phyloP scores from a whole-genome alignment of 2,888 invertebrate species.

The Diadegma fenestrale region DNA sequence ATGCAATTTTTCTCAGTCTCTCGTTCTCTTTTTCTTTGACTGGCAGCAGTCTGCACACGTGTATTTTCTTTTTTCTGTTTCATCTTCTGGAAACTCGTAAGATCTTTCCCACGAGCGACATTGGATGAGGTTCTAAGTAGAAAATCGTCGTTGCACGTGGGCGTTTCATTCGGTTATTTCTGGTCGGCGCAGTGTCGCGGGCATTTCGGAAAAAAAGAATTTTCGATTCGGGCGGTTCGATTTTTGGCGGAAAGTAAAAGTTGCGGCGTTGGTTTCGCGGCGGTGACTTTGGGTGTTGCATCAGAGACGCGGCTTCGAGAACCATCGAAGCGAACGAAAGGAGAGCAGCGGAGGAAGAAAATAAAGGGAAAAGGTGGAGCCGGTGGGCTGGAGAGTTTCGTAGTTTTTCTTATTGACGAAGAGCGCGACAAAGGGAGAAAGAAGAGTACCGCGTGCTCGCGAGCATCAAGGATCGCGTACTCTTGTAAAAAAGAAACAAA shows the following conservation, averaged over 20 bases:
- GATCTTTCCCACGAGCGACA: slow-evolving; percentile 39
- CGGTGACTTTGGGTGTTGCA: background rate
- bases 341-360: slow-evolving; percentile 25
- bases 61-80: slow-evolving; percentile 42
- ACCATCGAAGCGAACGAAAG: background rate
- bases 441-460: background rate
- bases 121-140: background rate
- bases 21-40: slow-evolving; percentile 32
- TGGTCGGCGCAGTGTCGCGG: background rate
- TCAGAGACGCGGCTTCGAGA: background rate
- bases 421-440: slow-evolving; percentile 1
- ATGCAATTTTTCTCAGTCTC: slow-evolving; percentile 40
- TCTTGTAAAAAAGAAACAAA: slow-evolving; percentile 24
- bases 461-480: slow-evolving; percentile 9
- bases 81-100: slow-evolving; percentile 5
- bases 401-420: slow-evolving; percentile 46
- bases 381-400: slow-evolving; percentile 34
- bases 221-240: background rate
- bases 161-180: slow-evolving; percentile 36
- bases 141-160: background rate
- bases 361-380: slow-evolving; percentile 32
- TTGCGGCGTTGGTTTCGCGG: background rate
- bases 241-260: background rate
- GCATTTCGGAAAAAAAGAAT: background rate
- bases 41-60: slow-evolving; percentile 18